Conservation (phyloP, 1,140 invertebrate genomes). For the Solenopsis fugax region DNA sequence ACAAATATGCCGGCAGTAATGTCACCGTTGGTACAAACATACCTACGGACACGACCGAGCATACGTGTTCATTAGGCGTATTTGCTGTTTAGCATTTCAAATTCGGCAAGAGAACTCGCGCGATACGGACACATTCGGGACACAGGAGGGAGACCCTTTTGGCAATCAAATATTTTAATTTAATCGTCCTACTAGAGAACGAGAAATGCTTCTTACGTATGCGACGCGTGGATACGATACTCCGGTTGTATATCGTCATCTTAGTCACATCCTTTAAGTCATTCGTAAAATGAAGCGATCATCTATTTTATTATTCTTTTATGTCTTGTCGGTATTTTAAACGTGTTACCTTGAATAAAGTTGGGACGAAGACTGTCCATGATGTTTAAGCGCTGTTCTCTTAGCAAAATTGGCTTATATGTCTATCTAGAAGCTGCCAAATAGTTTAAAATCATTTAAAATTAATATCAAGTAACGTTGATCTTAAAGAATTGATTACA, state of each 20-base stretch:
- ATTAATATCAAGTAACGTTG: background rate
- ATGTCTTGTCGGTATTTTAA: background rate
- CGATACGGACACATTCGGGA: slow-evolving; percentile 73
- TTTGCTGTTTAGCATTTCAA: slow-evolving; percentile 87
- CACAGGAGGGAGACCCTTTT: slow-evolving; percentile 68
- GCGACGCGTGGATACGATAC: slow-evolving; percentile 38
- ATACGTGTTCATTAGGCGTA: slow-evolving; percentile 87
- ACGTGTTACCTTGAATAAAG: background rate
- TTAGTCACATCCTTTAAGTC: slow-evolving; percentile 5
- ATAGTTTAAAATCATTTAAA: background rate
- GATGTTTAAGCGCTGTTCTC: background rate
- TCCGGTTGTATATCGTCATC: background rate
- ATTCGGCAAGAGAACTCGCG: slow-evolving; percentile 79
- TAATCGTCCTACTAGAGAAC: slow-evolving; percentile 81
- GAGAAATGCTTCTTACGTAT: slow-evolving; percentile 76
- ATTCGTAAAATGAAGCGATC: background rate
- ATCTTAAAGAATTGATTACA: slow-evolving; percentile 12
- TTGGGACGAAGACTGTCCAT: background rate
- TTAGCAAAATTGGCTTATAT: background rate
- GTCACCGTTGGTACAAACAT: slow-evolving; percentile 84
- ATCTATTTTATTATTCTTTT: slow-evolving; percentile 2
- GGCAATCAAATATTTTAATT: slow-evolving; percentile 87
- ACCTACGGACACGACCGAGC: slow-evolving; percentile 81
- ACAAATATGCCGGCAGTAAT: slow-evolving; percentile 82
- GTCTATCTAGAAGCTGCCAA: background rate